Base-by-base conservation (phyloP, 2,888 invertebrate genomes). In the Sceliomorpha sp. region DNA sequence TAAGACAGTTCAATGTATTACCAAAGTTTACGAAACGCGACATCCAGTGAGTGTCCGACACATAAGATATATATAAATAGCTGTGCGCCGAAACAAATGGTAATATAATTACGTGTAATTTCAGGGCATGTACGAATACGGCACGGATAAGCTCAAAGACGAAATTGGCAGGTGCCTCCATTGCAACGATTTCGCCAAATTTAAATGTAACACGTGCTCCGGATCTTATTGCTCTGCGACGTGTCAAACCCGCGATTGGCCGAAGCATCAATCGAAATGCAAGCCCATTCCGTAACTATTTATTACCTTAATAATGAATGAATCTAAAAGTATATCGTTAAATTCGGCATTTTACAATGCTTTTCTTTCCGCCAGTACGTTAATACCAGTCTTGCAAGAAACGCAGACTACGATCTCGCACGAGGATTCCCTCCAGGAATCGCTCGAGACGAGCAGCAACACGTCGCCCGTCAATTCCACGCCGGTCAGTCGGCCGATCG, bases 201-300 rank as follows among this genome's bases (percentile, higher is more conserved):
- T 56, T 12, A 55, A 27, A 1, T 81, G 81, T 20, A 53, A 70
- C 9, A 68, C 15, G 8, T 86, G 86, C 42, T 34, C 24, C 4
- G 73, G 62, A 2, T 83, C 74, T 59, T 88, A 87, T 50, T 88
- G 88, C 34, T 77, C 76, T 27, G 71, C 53, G 44, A 17, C 42
- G 0, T 88, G 88, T 39, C 87, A 87, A 67, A 5, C 60, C 2
- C 9, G 15, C 5, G 84, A 87, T 66, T 88, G 87, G 88, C 58
- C 77, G 0, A 68, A 56, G 5, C 87, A 87, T 60, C 81, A 76
- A 62, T 20, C 15, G 0, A 69, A 78, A 9, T 88, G 88, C 48
- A 48, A 62, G 34, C 26, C 62, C n/a, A 71, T 87, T 27, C 87
- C 86, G 79, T 82, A 64, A 75, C 76, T 79, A 72, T 8, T 27